Evolutionary conservation across 2,113 vertebrate species (phyloP).

Genomic region (Prunella fulvescens): DNA sequence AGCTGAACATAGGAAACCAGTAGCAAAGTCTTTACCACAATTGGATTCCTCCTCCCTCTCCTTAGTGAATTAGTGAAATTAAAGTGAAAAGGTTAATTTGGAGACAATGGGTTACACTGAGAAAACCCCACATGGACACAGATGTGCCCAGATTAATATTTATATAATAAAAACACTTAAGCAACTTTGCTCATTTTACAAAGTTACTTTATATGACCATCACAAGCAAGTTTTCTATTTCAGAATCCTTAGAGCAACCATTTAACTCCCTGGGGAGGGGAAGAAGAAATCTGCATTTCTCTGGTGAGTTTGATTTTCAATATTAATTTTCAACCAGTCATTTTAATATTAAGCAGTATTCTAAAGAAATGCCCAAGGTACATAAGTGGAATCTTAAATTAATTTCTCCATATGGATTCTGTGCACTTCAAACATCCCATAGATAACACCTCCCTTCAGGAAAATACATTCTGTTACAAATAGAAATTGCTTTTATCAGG

Average conservation of each 20-base stretch:
- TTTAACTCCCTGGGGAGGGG: not conserved
- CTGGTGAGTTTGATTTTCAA: not conserved
- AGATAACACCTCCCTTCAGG: not conserved
- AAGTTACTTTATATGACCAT: not conserved
- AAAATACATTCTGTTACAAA: not conserved
- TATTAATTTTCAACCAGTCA: not conserved
- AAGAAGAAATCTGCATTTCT: not conserved
- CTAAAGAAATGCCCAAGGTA: not conserved
- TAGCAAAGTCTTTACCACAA: not conserved
- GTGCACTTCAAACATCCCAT: not conserved
- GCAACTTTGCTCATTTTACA: not conserved
- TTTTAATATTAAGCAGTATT: not conserved
- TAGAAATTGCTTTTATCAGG: not conserved
- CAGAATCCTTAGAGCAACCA: not conserved
- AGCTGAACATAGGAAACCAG: not conserved
- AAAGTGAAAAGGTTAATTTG: not conserved
- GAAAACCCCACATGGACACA: not conserved
- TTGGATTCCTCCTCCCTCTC: not conserved
- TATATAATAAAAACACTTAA: not conserved
- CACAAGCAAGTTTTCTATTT: not conserved
- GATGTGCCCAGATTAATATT: not conserved
- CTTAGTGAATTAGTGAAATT: not conserved
- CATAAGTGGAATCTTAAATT: not conserved
- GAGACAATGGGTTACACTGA: not conserved
- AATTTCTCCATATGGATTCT: not conserved